Percentiles rank a stretch among this genome's conserved stretches.
These are phyloP conservation scores for Lacanobia wlatinum DNA, from an alignment of 2,888 invertebrate species.

Conservation along the genomic window DNA sequence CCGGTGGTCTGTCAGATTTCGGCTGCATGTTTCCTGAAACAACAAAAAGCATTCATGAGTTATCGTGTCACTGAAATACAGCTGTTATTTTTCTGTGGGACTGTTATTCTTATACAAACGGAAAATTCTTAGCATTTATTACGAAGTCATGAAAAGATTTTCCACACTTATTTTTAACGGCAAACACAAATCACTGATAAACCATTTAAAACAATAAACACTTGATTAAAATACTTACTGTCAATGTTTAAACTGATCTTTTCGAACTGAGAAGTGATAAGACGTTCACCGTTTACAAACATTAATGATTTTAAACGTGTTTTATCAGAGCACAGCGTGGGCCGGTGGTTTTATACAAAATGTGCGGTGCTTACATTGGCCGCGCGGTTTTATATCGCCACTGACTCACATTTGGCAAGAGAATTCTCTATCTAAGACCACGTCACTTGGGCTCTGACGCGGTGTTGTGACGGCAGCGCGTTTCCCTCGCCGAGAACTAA, in stretches of 20 bases:
- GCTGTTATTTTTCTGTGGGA: not conserved
- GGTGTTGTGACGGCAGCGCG: constrained; percentile 77
- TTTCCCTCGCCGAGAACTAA: constrained; percentile 54
- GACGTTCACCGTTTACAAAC: constrained; percentile 84
- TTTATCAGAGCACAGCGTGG: constrained; percentile 63
- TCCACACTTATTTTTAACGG: constrained; percentile 3
- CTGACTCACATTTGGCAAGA: constrained; percentile 87
- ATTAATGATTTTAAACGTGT: constrained; percentile 71
- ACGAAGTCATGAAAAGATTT: constrained; percentile 23
- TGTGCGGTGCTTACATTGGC: constrained; percentile 76
- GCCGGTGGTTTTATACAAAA: constrained; percentile 74
- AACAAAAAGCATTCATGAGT: constrained; percentile 46
- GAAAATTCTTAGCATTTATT: constrained; percentile 8
- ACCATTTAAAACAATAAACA: constrained; percentile 7
- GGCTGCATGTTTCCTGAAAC: constrained; percentile 85
- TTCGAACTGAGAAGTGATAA: constrained; percentile 81
- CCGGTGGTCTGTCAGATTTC: constrained; percentile 83
- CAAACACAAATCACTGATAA: constrained; percentile 13
- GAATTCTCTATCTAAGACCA: constrained; percentile 75
- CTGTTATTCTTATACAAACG: not conserved
- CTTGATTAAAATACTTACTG: constrained; percentile 76
- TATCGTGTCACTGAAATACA: constrained; percentile 12
- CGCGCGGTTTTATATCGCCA: constrained; percentile 82
- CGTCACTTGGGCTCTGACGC: constrained; percentile 84
- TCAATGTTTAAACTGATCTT: constrained; percentile 79